Percentiles rank a stretch among this genome's conserved stretches.
Evolutionary conservation across 2,113 vertebrate genomes (phyloP).

Genomic region (Hippocampus abdominalis): DNA sequence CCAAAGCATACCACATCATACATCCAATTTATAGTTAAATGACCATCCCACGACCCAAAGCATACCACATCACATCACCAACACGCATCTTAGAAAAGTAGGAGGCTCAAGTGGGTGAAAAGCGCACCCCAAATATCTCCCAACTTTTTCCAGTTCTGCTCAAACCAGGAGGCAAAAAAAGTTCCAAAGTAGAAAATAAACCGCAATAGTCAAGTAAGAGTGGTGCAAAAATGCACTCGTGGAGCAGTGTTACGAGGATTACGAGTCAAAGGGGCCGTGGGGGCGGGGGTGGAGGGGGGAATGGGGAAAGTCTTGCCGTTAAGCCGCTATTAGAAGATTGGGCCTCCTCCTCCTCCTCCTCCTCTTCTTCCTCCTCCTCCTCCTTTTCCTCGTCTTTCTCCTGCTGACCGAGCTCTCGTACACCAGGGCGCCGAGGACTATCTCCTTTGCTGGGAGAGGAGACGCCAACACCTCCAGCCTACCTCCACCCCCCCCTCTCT

Average conservation of each 20-base stretch:
- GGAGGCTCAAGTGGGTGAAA: too few species aligned
- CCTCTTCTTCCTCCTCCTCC: slow-evolving; percentile 14
- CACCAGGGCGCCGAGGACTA: slow-evolving; percentile 14
- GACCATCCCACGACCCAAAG: too few species aligned
- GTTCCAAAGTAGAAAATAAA: not conserved
- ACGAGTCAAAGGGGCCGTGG: not conserved
- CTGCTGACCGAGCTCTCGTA: slow-evolving; percentile 1
- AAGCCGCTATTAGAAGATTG: slow-evolving; percentile 25
- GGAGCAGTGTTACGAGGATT: not conserved
- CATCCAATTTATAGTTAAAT: too few species aligned
- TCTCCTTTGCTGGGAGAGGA: slow-evolving; percentile 42
- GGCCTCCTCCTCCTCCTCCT: slow-evolving; percentile 17
- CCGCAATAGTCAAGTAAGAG: not conserved
- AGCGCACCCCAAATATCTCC: too few species aligned
- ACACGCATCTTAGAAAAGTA: too few species aligned
- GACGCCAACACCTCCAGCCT: slow-evolving; percentile 30
- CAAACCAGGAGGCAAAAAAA: not conserved
- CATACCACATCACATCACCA: too few species aligned
- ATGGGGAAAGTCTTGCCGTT: slow-evolving; percentile 25
- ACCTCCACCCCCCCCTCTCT: slow-evolving; percentile 4
- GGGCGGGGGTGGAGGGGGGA: not conserved
- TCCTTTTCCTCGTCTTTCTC: slow-evolving; percentile 12
- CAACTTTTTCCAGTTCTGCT: not conserved
- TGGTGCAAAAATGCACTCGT: not conserved
- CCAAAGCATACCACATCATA: too few species aligned